These are phyloP conservation scores for Coilia nasus DNA, from an alignment of 2,797 vertebrate genomes.

Conservation along the genomic window DNA sequence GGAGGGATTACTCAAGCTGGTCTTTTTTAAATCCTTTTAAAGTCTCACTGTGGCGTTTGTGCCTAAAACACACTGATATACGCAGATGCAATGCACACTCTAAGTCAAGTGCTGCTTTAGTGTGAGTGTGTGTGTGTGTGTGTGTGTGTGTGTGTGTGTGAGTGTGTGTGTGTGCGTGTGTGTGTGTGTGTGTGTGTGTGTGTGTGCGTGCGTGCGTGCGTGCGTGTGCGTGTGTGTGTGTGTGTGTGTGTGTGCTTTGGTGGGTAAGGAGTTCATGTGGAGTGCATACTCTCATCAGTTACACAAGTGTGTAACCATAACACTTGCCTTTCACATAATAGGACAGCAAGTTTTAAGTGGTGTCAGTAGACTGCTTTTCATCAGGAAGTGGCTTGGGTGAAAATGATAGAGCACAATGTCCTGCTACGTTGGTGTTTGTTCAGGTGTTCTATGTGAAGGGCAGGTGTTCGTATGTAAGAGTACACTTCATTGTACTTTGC, in stretches of 20 bases:
- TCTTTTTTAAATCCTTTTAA: background rate
- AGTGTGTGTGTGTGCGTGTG: no score
- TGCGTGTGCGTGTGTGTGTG: no score
- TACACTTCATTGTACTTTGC: no score
- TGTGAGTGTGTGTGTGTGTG: no score
- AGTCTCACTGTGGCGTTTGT: background rate
- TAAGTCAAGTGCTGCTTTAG: background rate
- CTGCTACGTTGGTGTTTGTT: background rate
- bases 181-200: no score
- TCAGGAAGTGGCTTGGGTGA: background rate
- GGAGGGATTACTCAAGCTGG: background rate
- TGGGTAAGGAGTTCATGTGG: background rate
- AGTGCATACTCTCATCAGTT: background rate
- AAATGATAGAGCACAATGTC: background rate
- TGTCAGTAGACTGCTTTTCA: background rate
- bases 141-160: no score
- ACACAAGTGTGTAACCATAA: background rate
- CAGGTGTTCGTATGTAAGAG: no score
- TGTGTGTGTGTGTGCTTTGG: no score
- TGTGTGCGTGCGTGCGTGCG: no score
- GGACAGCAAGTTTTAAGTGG: background rate
- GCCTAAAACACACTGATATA: background rate
- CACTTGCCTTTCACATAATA: no score
- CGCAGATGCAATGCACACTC: background rate
- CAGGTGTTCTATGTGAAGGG: background rate